Evolutionary conservation across 2,888 invertebrate genomes (phyloP).

Genomic region (Hetaerina titia): DNA sequence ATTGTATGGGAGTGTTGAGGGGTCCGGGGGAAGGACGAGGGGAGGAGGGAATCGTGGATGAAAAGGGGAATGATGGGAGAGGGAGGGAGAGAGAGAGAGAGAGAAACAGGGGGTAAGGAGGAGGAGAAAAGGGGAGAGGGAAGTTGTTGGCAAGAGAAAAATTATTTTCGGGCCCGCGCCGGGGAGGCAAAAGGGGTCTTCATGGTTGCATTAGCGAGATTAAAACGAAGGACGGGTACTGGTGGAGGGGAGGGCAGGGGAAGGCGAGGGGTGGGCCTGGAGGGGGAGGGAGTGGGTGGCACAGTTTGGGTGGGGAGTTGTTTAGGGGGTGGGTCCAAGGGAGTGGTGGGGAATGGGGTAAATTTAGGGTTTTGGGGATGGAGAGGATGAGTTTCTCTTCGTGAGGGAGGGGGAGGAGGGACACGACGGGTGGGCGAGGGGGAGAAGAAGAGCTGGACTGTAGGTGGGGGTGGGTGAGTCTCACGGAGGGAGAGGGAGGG

Average conservation of each 20-base stretch:
- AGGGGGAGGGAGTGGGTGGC: neutral
- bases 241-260: neutral
- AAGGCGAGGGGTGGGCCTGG: neutral
- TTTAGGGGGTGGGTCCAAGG: neutral
- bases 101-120: neutral
- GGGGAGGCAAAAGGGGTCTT: constrained; percentile 57
- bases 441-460: constrained; percentile 44
- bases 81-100: neutral
- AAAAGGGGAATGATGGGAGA: neutral
- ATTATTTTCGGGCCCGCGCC: constrained; percentile 58
- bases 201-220: constrained; percentile 63
- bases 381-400: too few species aligned
- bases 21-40: neutral
- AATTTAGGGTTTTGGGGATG: neutral
- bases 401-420: constrained; percentile 48
- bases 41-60: neutral
- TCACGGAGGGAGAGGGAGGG: neutral
- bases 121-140: neutral
- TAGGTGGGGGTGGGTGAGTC: neutral
- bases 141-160: constrained; percentile 56
- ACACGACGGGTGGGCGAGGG: neutral
- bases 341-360: neutral
- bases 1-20: neutral
- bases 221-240: constrained; percentile 50
- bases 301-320: neutral